Evolutionary conservation across 2,888 invertebrate genomes (phyloP).

Genomic region (Saturnia pavonia): DNA sequence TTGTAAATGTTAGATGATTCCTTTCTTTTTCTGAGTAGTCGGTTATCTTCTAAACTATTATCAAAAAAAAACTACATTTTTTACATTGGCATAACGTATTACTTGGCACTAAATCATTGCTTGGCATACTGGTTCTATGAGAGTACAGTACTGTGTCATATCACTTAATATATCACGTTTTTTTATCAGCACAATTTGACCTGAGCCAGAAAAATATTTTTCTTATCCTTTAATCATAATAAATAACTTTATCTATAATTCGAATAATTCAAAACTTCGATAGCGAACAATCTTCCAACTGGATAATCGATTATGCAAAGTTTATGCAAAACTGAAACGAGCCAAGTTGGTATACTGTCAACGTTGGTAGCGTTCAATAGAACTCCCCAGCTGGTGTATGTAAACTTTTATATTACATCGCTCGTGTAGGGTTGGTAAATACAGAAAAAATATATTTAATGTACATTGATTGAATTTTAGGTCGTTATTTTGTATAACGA

Average conservation of each 20-base stretch:
- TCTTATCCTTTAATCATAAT: background rate
- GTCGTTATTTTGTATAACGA: background rate
- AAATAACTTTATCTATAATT: background rate
- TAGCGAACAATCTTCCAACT: background rate
- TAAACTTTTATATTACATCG: slow-evolving; percentile 8
- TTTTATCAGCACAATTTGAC: background rate
- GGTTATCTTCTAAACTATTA: background rate
- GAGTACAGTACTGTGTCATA: background rate
- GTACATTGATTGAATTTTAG: background rate
- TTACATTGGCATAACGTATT: background rate
- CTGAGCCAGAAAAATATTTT: background rate
- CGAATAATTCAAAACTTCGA: background rate
- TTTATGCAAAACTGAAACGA: slow-evolving; percentile 4
- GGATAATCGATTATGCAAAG: slow-evolving; percentile 7
- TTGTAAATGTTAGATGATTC: background rate
- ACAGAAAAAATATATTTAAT: background rate
- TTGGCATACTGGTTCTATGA: background rate
- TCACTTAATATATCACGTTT: background rate
- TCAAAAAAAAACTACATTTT: background rate
- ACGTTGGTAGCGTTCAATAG: background rate
- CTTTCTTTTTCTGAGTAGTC: background rate
- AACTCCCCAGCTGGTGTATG: background rate
- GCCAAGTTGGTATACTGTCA: background rate
- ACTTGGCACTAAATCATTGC: too few relatives aligned
- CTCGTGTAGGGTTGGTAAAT: background rate